Conservation (phyloP, 2,797 vertebrate genomes). For the Knipowitschia caucasica region DNA sequence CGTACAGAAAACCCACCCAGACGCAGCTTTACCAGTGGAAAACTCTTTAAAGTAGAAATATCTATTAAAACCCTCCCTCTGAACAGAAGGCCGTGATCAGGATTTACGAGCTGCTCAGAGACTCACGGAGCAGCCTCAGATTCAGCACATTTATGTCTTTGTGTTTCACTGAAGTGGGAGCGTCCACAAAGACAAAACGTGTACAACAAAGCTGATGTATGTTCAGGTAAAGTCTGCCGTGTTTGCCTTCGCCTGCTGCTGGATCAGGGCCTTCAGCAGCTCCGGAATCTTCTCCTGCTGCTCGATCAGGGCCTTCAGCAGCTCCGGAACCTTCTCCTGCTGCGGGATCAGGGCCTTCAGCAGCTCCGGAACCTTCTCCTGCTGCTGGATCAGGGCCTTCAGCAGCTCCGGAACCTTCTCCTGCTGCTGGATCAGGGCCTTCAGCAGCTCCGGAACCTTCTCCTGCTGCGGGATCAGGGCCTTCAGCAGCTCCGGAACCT, state of each 20-base stretch:
- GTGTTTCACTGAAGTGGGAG: conserved; percentile 53
- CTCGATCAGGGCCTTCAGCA: conserved; percentile 27
- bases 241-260: conserved; percentile 50
- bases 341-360: no score
- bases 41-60: conserved; percentile 10
- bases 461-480: no score
- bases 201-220: conserved; percentile 14
- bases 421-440: no score
- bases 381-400: no score
- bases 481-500: no score
- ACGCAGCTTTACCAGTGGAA: neutral
- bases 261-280: conserved; percentile 26
- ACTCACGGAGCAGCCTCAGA: conserved; percentile 31
- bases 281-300: conserved; percentile 35
- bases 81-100: conserved; percentile 44
- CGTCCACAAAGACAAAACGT: conserved; percentile 37
- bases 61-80: conserved; percentile 28
- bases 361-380: no score
- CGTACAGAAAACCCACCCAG: neutral
- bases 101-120: conserved; percentile 52
- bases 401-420: no score
- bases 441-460: no score
- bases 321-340: no score
- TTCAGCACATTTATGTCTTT: conserved; percentile 30
- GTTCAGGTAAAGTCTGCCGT: conserved; percentile 26